Evolutionary conservation across 1,140 invertebrate species (phyloP).

Genomic region (Ruditapes philippinarum): DNA sequence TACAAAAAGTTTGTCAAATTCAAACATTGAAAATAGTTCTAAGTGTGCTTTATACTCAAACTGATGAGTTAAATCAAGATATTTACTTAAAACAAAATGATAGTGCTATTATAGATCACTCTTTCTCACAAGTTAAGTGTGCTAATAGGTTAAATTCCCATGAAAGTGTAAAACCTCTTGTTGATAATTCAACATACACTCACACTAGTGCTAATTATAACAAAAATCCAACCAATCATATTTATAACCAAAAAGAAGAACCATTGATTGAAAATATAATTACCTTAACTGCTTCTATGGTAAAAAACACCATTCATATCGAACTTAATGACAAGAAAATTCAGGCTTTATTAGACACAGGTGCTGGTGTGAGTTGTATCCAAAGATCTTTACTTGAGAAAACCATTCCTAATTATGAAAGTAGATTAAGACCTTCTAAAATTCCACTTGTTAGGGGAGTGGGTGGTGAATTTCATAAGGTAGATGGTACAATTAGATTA

Average conservation of each 20-base stretch:
- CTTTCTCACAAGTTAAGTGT: too few species aligned
- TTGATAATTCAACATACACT: conserved; percentile 34
- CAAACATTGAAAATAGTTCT: too few species aligned
- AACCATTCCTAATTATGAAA: not conserved
- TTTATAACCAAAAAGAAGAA: not conserved
- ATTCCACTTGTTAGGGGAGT: not conserved
- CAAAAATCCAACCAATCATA: conserved; percentile 21
- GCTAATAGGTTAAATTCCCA: too few species aligned
- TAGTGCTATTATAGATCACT: too few species aligned
- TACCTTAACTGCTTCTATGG: not conserved
- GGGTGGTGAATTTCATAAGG: conserved; percentile 39
- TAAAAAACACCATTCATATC: conserved; percentile 36
- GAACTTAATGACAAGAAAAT: conserved; percentile 29
- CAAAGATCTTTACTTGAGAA: not conserved
- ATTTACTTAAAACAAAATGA: too few species aligned
- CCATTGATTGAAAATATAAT: not conserved
- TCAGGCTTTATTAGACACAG: conserved; percentile 62
- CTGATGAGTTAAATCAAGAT: too few species aligned
- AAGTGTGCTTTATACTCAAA: too few species aligned
- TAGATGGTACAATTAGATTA: not conserved
- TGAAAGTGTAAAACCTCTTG: conserved; percentile 34
- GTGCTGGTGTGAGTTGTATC: conserved; percentile 49
- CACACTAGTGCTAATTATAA: conserved; percentile 1
- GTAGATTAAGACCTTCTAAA: not conserved
- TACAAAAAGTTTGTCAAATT: too few species aligned